Evolutionary conservation across 2,113 vertebrate species (phyloP), one percentile per base, ranked within the genome.

Genomic region (Rhabdornis inornatus): DNA sequence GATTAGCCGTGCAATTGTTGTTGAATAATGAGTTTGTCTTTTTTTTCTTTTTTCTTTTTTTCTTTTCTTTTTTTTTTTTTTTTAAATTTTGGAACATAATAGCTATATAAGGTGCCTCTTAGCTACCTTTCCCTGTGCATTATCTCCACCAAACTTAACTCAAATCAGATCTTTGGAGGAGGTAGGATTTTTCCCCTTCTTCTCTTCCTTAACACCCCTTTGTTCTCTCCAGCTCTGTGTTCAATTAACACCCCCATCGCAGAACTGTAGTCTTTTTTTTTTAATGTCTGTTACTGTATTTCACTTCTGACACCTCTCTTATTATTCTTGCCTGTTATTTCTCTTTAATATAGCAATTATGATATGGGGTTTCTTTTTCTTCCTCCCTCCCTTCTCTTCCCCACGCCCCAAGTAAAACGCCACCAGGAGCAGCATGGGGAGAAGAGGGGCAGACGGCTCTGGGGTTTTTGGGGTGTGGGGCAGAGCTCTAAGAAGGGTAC

Each of bases 271-370:
- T 91, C 33, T 57, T 85, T 92, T 94, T 95, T 92, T 94, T 96
- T 78, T 81, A 65, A 94, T 96, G 90, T 93, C 92, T 96, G 88
- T 96, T 96, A 92, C 92, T 97, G 95, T 95, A 96, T 97, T 97
- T 97, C 92, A 95, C 87, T 94, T 96, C 89, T 96, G 90, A 95
- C 89, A 95, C 88, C 52, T 96, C 88, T 87, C 83, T 95, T 97
- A 92, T 91, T 96, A 94, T 94, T 96, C 96, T 91, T 55, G 53
- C 86, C 87, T 97, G 94, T 86, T 90, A 53, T 87, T 96, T 91
- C 96, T 95, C 92, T 97, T 90, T 97, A 95, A 97, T 96, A 93
- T 55, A 93, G 94, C 93, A 97, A 89, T 97, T 96, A 96, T n/a
- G 23, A 80, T 92, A 83, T 4, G 47, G 87, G 69, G 49, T 85